Conservation (phyloP, 1,140 invertebrate species). For the Brachionus asplanchnoidis region DNA sequence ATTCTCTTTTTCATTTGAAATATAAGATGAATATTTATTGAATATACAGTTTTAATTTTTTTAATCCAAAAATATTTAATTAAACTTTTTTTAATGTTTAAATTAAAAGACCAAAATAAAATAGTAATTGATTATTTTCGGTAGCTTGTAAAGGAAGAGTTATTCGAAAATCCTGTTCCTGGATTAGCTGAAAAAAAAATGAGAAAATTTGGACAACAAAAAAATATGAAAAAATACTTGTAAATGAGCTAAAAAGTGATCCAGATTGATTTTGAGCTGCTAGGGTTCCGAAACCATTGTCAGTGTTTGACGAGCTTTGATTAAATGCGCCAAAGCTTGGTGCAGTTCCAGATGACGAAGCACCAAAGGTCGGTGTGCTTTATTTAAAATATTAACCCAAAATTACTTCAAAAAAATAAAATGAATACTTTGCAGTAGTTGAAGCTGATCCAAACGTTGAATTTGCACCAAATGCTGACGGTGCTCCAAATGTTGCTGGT, state of each 20-base stretch:
- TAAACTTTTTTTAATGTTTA: too few species aligned
- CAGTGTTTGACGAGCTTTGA: background rate
- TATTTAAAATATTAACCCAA: background rate
- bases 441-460: background rate
- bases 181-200: background rate
- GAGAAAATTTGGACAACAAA: background rate
- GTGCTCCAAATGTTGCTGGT: background rate
- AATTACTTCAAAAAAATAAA: background rate
- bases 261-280: conserved; percentile 9
- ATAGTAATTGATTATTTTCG: background rate
- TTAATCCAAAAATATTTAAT: too few species aligned
- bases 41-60: too few species aligned
- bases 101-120: too few species aligned
- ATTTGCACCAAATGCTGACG: background rate
- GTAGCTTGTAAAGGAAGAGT: conserved; percentile 7
- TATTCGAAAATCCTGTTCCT: background rate
- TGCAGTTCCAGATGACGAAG: background rate
- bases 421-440: background rate
- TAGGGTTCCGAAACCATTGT: background rate
- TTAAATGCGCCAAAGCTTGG: background rate
- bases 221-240: background rate
- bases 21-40: too few species aligned
- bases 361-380: background rate
- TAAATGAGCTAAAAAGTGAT: background rate
- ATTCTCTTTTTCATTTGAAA: too few species aligned